phyloP scores from a whole-genome alignment of 2,113 vertebrate genomes.

The Mesembrinibis cayennensis region DNA sequence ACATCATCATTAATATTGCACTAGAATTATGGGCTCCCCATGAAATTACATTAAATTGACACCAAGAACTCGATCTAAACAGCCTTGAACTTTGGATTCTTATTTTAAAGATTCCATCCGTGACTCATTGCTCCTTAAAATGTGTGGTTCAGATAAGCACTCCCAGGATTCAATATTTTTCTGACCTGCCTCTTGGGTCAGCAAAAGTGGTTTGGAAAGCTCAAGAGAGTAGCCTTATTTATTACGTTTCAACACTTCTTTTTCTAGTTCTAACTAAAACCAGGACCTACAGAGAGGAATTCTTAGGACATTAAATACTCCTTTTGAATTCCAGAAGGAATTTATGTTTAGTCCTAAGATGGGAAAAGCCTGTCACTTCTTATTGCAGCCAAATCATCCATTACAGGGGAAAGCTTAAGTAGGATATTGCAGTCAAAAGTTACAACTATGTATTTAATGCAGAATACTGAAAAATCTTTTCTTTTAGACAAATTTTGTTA shows the following conservation, averaged over 20 bases:
- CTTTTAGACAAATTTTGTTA: neutral
- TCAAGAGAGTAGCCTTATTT: conserved; percentile 12
- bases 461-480: neutral
- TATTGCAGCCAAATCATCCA: neutral
- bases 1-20: conserved; percentile 9
- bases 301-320: neutral
- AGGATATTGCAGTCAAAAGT: neutral
- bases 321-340: neutral
- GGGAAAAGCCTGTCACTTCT: conserved; percentile 8
- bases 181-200: conserved; percentile 27
- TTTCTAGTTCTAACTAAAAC: neutral
- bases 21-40: neutral
- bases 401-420: neutral
- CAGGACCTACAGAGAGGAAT: neutral
- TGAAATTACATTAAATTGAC: conserved; percentile 1
- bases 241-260: conserved; percentile 27
- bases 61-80: neutral
- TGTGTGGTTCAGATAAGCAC: conserved; percentile 5
- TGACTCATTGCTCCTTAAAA: conserved; percentile 27
- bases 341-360: neutral
- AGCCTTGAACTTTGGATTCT: conserved; percentile 22
- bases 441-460: neutral
- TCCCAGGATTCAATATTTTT: conserved; percentile 30
- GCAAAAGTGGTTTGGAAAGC: conserved; percentile 15
- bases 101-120: conserved; percentile 20